Evolutionary conservation across 2,113 vertebrate species (phyloP), one percentile per base, ranked within the genome.

Genomic region (Rhinoptilus africanus): DNA sequence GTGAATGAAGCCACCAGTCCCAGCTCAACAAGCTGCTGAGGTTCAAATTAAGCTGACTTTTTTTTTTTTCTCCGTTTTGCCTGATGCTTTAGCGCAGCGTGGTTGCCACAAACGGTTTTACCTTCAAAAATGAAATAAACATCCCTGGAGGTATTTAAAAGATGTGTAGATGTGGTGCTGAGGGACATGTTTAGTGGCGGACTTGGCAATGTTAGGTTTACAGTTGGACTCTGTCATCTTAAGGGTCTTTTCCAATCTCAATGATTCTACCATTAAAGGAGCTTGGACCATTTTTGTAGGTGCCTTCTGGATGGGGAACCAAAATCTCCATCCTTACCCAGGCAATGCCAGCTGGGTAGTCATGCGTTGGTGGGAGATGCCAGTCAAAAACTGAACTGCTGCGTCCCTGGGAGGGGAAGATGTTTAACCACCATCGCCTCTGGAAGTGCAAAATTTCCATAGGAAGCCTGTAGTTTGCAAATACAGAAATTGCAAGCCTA

Each of bases 141-240:
- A 9, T 26, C n/a, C 16, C 41, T 50, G 27, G 41, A 74, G 67
- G 32, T 15, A 43, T 54, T 48, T 54, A 32, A 48, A 47, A 39
- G 50, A 32, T 1, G 0, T 27, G 8, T 43, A 28, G 37, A 39
- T 0, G 3, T 41, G 15, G 23, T 5, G 0, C 26, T 60, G 9
- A 35, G 3, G 26, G 37, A 39, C 32, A 8, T 13, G 50, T 57
- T 53, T n/a, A 47, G 66, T n/a, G 59, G 20, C 79, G 15, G 43
- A 20, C 45, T 59, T 45, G 51, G 23, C 3, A 18, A 12, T 9
- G 7, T 48, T 48, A 22, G 32, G 47, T 47, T 20, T n/a, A 13
- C 0, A 1, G 34, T 56, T 64, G 32, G 57, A 16, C 24, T 47
- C 1, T 2, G n/a, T 34, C 35, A 67, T 20, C 59, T 60, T 27